These are phyloP conservation scores for Maniola jurtina DNA, from an alignment of 1,140 invertebrate genomes.

Conservation along the genomic window DNA sequence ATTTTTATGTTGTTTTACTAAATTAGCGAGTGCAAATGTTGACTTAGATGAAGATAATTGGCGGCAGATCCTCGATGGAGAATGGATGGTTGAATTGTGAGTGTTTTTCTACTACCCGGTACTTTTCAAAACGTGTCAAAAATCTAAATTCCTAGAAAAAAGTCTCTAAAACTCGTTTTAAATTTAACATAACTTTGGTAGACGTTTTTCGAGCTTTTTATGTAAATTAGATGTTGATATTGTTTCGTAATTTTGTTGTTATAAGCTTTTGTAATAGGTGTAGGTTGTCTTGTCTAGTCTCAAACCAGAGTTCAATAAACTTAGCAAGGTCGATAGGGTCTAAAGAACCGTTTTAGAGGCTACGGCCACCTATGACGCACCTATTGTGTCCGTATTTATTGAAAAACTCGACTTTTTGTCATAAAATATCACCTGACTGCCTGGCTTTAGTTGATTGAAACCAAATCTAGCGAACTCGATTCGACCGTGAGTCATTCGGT, in stretches of 20 bases:
- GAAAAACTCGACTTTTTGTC: neutral
- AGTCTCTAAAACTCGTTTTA: neutral
- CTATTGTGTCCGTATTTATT: conserved; percentile 4
- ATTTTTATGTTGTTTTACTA: conserved; percentile 61
- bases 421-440: conserved; percentile 1
- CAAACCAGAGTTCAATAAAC: conserved; percentile 38
- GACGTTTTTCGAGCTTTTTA: neutral
- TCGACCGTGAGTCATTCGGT: neutral
- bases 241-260: neutral
- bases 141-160: conserved; percentile 1
- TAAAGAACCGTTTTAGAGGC: conserved; percentile 51
- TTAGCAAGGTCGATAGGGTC: conserved; percentile 55
- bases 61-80: conserved; percentile 66
- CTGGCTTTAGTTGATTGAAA: neutral
- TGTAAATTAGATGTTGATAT: neutral
- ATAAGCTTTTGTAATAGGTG: neutral
- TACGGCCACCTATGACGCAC: conserved; percentile 12
- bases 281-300: conserved; percentile 18
- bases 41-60: conserved; percentile 72
- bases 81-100: conserved; percentile 77
- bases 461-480: neutral
- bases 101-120: conserved; percentile 53
- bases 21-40: conserved; percentile 56
- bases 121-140: conserved; percentile 64
- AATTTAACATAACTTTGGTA: neutral